Evolutionary conservation across 2,888 invertebrate genomes (phyloP).

Genomic region (Drosophila engyochracea): DNA sequence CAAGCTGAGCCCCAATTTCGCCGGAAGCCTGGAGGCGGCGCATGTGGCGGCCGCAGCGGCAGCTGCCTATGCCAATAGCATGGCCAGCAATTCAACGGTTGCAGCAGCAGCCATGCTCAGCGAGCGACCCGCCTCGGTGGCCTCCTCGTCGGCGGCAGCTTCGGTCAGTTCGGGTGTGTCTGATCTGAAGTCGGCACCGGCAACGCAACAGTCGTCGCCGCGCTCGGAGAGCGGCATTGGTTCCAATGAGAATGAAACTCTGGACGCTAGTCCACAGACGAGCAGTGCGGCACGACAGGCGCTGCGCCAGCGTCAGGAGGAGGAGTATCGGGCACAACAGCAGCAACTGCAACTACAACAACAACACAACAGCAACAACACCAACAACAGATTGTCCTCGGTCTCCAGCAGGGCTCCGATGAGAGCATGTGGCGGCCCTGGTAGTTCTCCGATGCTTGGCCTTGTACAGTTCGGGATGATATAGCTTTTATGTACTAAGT

Average conservation of each 20-base stretch:
- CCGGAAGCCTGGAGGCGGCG: constrained; percentile 74
- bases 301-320: constrained; percentile 68
- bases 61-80: constrained; percentile 75
- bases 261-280: constrained; percentile 65
- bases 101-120: constrained; percentile 45
- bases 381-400: constrained; percentile 27
- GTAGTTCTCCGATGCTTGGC: constrained; percentile 73
- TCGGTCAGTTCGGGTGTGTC: constrained; percentile 76
- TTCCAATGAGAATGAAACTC: constrained; percentile 68
- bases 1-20: constrained; percentile 66
- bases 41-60: constrained; percentile 79
- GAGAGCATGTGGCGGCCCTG: constrained; percentile 87
- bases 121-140: constrained; percentile 74
- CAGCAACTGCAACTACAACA: constrained; percentile 27
- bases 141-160: constrained; percentile 60
- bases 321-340: constrained; percentile 66
- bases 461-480: constrained; percentile 54
- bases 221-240: constrained; percentile 71
- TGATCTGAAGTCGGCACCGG: constrained; percentile 69
- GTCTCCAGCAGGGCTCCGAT: constrained; percentile 76
- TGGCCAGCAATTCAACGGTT: constrained; percentile 56
- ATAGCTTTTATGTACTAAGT: constrained; percentile 72
- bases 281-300: constrained; percentile 72
- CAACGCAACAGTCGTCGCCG: constrained; percentile 71
- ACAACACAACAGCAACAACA: constrained; percentile 30